Evolutionary conservation across 2,888 invertebrate genomes (phyloP).

Genomic region (Drosophila cracens): DNA sequence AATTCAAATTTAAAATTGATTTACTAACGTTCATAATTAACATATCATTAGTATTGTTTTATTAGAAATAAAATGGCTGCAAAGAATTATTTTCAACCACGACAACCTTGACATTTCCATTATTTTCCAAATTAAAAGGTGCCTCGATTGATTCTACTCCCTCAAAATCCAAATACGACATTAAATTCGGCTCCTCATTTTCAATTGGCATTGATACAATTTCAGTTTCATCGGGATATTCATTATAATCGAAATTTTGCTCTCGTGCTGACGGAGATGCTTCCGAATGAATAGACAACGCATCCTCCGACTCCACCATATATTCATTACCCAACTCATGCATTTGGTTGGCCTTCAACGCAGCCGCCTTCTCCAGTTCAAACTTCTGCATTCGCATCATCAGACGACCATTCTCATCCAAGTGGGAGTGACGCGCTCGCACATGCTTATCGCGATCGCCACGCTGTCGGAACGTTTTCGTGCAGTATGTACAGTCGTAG

Average conservation of each 20-base stretch:
- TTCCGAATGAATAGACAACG: slow-evolving; percentile 4
- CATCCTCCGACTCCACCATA: not conserved
- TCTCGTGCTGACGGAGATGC: slow-evolving; percentile 27
- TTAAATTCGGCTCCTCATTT: slow-evolving; percentile 26
- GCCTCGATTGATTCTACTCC: slow-evolving; percentile 7
- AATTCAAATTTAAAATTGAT: slow-evolving; percentile 14
- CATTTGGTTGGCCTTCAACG: slow-evolving; percentile 53
- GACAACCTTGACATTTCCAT: slow-evolving; percentile 54
- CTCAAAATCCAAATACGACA: slow-evolving; percentile 34
- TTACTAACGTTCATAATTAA: not conserved
- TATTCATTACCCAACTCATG: slow-evolving; percentile 10
- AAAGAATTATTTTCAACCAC: slow-evolving; percentile 62
- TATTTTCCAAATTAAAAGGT: slow-evolving; percentile 25
- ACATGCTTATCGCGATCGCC: slow-evolving; percentile 87
- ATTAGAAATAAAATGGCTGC: slow-evolving; percentile 54
- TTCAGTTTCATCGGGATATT: slow-evolving; percentile 24
- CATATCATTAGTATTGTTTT: not conserved
- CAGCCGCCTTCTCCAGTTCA: slow-evolving; percentile 82
- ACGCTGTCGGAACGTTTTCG: slow-evolving; percentile 86
- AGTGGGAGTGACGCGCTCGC: slow-evolving; percentile 86
- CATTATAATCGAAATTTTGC: slow-evolving; percentile 27
- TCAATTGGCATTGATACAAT: slow-evolving; percentile 19
- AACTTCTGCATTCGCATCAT: slow-evolving; percentile 84
- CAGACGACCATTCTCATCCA: slow-evolving; percentile 82
- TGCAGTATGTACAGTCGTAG: slow-evolving; percentile 86